phyloP scores from a whole-genome alignment of 2,888 invertebrate genomes.

The Danaus chrysippus region DNA sequence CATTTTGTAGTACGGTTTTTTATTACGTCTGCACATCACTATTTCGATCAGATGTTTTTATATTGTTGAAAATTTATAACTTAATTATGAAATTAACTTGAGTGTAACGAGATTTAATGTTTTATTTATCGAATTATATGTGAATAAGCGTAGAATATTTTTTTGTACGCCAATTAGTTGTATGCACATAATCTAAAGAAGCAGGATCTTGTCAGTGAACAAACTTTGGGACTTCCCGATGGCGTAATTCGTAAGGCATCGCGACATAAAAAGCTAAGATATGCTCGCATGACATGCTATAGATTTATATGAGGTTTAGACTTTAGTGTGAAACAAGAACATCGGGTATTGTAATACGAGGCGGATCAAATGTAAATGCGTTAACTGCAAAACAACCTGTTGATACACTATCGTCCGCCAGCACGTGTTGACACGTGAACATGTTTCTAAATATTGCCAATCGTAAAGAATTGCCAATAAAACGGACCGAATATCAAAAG shows the following conservation, averaged over 20 bases:
- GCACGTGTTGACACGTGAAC: slow-evolving; percentile 37
- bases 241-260: slow-evolving; percentile 36
- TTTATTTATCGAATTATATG: background rate
- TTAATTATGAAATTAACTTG: background rate
- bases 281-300: slow-evolving; percentile 9
- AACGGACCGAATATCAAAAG: slow-evolving; percentile 18
- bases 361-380: slow-evolving; percentile 12
- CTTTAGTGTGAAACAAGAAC: background rate
- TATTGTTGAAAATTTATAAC: background rate
- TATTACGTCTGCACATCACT: background rate
- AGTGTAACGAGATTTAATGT: slow-evolving; percentile 4
- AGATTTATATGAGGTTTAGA: background rate
- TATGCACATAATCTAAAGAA: slow-evolving; percentile 24
- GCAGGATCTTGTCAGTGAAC: slow-evolving; percentile 34
- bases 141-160: background rate
- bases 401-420: slow-evolving; percentile 12
- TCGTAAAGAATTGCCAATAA: slow-evolving; percentile 37
- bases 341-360: slow-evolving; percentile 4
- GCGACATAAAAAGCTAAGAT: slow-evolving; percentile 30
- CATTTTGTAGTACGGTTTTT: background rate
- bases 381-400: slow-evolving; percentile 33
- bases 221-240: slow-evolving; percentile 40
- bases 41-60: background rate
- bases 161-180: slow-evolving; percentile 28
- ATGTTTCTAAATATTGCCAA: slow-evolving; percentile 47